phyloP scores from a whole-genome alignment of 2,113 vertebrate genomes.

The Eolophus roseicapilla region DNA sequence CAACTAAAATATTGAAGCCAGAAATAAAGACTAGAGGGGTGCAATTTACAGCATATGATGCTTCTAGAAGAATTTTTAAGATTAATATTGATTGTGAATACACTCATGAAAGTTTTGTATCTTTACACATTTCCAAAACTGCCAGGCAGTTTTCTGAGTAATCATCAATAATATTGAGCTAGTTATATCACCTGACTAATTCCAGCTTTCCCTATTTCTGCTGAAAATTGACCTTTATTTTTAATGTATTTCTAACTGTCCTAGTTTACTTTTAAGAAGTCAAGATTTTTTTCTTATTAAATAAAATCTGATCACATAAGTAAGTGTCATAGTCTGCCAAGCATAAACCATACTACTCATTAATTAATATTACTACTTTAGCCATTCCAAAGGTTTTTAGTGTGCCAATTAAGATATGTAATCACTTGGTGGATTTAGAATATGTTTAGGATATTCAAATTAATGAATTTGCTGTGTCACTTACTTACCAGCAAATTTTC shows the following conservation, averaged over 20 bases:
- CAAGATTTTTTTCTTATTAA: background rate
- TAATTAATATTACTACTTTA: conserved; percentile 33
- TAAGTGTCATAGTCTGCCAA: background rate
- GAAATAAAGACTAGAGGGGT: background rate
- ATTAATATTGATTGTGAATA: background rate
- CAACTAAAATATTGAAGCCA: background rate
- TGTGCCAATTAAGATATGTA: background rate
- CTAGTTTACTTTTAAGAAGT: background rate
- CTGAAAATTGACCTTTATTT: conserved; percentile 10
- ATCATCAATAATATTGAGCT: background rate
- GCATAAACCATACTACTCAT: conserved; percentile 1
- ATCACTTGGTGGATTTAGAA: background rate
- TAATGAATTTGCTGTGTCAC: conserved; percentile 1
- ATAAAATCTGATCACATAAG: background rate
- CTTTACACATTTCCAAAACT: background rate
- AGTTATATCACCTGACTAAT: background rate
- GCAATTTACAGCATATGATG: background rate
- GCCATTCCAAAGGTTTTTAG: background rate
- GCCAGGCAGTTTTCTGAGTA: background rate
- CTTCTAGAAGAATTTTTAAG: background rate
- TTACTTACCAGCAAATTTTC: background rate
- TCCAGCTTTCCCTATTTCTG: background rate
- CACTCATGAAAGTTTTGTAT: background rate
- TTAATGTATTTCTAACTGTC: background rate
- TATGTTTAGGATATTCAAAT: conserved; percentile 1